A percentile compares a stretch with the other conserved stretches of the same genome.
These are phyloP conservation scores for Gallinago solitaria DNA, from an alignment of 2,797 vertebrate species.

Conservation along the genomic window DNA sequence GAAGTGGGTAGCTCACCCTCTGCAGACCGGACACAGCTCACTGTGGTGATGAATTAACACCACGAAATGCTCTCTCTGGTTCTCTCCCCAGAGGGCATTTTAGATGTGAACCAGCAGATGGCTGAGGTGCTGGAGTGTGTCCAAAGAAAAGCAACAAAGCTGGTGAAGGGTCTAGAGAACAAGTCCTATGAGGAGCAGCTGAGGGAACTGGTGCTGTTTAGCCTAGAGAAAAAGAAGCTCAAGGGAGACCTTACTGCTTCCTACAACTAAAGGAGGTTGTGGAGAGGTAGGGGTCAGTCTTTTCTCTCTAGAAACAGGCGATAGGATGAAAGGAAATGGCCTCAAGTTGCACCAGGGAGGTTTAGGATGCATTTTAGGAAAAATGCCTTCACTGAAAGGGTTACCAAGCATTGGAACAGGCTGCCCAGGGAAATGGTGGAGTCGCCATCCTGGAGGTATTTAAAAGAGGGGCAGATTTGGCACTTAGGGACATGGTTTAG, in stretches of 20 bases:
- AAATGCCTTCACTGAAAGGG: not conserved
- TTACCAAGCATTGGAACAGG: not conserved
- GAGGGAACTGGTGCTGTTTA: not conserved
- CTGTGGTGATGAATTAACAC: fast-evolving
- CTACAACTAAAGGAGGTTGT: not conserved
- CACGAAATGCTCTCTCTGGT: not conserved
- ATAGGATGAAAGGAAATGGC: not conserved
- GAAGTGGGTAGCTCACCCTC: not conserved
- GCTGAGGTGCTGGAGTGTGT: not conserved
- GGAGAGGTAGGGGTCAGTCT: not conserved
- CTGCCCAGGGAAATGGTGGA: not conserved
- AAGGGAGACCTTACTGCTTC: not conserved
- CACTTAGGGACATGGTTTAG: not conserved
- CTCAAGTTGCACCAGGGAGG: not conserved
- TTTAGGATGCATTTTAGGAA: not conserved
- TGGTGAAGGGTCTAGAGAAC: not conserved
- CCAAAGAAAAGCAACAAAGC: not conserved
- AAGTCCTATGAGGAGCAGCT: not conserved
- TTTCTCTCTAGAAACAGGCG: not conserved
- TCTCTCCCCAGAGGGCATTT: not conserved
- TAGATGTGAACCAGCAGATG: not conserved
- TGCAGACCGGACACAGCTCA: not conserved
- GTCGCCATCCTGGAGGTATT: not conserved
- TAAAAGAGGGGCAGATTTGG: not conserved
- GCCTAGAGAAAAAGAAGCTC: not conserved